Percentiles rank a stretch among this genome's conserved stretches.
Evolutionary conservation across 2,888 invertebrate species (phyloP).

Genomic region (Leptarthrus brevirostris): DNA sequence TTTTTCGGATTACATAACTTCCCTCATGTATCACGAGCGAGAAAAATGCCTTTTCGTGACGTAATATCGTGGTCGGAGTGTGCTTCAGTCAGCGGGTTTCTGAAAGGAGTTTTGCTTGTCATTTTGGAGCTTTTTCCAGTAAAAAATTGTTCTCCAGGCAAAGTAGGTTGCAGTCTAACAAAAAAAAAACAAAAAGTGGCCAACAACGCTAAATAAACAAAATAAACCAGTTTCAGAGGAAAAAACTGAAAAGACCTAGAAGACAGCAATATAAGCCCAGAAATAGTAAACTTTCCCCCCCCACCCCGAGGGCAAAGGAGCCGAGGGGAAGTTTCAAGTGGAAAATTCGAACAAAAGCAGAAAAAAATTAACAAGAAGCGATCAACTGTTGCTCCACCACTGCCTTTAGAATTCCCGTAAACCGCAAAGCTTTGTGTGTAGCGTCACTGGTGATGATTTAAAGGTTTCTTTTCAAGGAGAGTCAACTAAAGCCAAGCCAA

Average conservation of each 20-base stretch:
- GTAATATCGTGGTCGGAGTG: constrained; percentile 44
- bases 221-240: constrained; percentile 48
- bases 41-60: constrained; percentile 50
- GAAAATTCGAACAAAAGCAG: neutral
- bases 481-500: constrained; percentile 26
- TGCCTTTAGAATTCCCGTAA: constrained; percentile 34
- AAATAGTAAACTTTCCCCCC: constrained; percentile 41
- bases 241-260: constrained; percentile 50
- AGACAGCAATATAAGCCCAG: constrained; percentile 50
- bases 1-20: constrained; percentile 42
- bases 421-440: constrained; percentile 31
- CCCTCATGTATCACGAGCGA: constrained; percentile 38
- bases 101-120: constrained; percentile 28
- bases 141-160: constrained; percentile 36
- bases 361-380: constrained; percentile 15
- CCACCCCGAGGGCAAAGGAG: constrained; percentile 47
- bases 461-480: constrained; percentile 53
- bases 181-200: constrained; percentile 48
- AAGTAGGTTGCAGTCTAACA: constrained; percentile 33
- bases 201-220: constrained; percentile 35
- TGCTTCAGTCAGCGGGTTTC: constrained; percentile 27
- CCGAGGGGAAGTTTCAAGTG: neutral
- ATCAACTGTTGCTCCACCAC: constrained; percentile 9
- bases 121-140: neutral
- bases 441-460: constrained; percentile 47